Evolutionary conservation across 2,888 invertebrate species (phyloP).

Genomic region (Stenolophus ochropezus): DNA sequence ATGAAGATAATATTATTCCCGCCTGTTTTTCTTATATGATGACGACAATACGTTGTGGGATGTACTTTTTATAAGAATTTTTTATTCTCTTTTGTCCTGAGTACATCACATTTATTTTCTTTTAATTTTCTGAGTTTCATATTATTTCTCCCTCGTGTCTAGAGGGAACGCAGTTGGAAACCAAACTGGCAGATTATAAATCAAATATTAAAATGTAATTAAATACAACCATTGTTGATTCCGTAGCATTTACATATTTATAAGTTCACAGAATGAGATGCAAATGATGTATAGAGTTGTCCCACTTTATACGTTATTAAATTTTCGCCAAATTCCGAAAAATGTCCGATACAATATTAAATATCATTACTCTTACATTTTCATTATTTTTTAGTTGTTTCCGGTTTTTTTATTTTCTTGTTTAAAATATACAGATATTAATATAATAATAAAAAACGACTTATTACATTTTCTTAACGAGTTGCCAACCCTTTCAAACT

Average conservation of each 20-base stretch:
- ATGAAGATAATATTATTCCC: neutral
- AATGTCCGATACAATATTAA: too few species aligned
- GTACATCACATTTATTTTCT: too few species aligned
- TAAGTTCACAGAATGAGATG: neutral
- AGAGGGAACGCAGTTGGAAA: neutral
- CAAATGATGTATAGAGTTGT: neutral
- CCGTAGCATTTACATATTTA: neutral
- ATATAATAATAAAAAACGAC: too few species aligned
- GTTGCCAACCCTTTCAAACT: too few species aligned
- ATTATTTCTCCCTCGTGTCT: neutral
- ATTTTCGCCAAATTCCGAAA: neutral
- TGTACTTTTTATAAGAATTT: neutral
- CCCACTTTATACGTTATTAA: neutral
- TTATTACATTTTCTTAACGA: too few species aligned
- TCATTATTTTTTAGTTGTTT: too few species aligned
- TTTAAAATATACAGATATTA: too few species aligned
- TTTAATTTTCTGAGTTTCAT: neutral
- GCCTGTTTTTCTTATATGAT: neutral
- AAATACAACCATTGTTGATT: neutral
- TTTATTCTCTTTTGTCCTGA: neutral
- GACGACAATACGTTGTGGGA: neutral
- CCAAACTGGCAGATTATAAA: neutral
- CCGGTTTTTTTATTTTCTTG: too few species aligned
- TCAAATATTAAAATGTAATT: constrained; percentile 13
- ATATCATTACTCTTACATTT: too few species aligned